Conservation (phyloP, 2,797 vertebrate species). For the Miichthys miiuy region DNA sequence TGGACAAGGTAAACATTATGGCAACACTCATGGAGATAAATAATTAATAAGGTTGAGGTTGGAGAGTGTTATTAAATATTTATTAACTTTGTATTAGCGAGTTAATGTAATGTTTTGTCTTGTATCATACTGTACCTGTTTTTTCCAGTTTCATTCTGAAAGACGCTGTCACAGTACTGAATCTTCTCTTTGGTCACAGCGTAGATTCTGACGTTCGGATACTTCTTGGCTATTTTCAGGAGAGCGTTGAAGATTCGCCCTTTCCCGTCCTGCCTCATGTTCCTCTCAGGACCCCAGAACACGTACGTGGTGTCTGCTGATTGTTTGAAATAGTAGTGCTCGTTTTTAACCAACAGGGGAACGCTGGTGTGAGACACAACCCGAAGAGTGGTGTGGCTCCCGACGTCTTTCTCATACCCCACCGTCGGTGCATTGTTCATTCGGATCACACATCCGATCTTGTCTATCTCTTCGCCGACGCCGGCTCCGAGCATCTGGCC, state of each 20-base stretch:
- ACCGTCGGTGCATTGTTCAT: constrained; percentile 95
- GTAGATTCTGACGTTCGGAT: constrained; percentile 87
- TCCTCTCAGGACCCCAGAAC: constrained; percentile 92
- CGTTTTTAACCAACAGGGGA: constrained; percentile 88
- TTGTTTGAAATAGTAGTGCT: constrained; percentile 89
- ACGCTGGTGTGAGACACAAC: constrained; percentile 95
- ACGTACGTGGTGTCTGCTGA: constrained; percentile 88
- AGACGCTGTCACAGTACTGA: constrained; percentile 89
- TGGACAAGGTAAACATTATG: too few species aligned
- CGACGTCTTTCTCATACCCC: constrained; percentile 91
- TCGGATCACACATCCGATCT: constrained; percentile 89
- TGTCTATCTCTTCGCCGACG: constrained; percentile 87
- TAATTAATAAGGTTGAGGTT: too few species aligned
- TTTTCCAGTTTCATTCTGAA: constrained; percentile 96
- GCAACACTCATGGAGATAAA: too few species aligned
- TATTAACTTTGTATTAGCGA: too few species aligned
- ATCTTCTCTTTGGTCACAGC: constrained; percentile 90
- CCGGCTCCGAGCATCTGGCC: constrained; percentile 92
- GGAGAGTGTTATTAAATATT: too few species aligned
- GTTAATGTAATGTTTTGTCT: too few species aligned
- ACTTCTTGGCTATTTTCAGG: constrained; percentile 81
- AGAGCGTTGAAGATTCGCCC: constrained; percentile 88
- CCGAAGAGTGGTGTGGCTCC: constrained; percentile 87
- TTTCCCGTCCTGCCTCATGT: constrained; percentile 89
- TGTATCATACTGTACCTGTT: constrained; percentile 83